phyloP scores from a whole-genome alignment of 2,888 invertebrate species.

The Platynereis dumerilii region DNA sequence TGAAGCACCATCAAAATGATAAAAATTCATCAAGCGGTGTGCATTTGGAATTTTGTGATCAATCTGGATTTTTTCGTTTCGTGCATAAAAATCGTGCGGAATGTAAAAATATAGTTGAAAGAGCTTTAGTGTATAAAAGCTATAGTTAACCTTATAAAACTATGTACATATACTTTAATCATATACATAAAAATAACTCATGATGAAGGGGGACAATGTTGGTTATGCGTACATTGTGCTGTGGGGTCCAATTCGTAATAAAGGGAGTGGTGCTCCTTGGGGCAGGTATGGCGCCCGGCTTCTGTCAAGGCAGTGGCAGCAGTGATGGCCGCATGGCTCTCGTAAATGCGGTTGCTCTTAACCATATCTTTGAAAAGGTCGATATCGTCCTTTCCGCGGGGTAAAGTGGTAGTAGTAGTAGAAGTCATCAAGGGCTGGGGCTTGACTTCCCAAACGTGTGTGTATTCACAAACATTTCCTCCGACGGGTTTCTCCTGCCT shows the following conservation, averaged over 20 bases:
- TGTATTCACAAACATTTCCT: conserved; percentile 25
- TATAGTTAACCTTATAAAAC: too few species aligned
- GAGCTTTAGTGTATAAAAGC: too few species aligned
- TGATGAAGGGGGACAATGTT: too few species aligned
- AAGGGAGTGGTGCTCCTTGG: background rate
- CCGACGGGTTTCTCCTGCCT: conserved; percentile 21
- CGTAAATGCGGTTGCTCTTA: conserved; percentile 17
- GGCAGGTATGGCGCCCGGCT: background rate
- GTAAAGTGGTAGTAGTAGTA: background rate
- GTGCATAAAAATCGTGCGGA: too few species aligned
- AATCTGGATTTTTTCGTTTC: too few species aligned
- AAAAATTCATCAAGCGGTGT: too few species aligned
- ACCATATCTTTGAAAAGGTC: conserved; percentile 17
- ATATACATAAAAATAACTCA: too few species aligned
- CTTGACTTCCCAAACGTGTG: conserved; percentile 24
- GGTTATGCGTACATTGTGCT: too few species aligned
- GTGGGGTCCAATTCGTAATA: conserved; percentile 21
- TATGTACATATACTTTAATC: too few species aligned
- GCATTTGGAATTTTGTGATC: too few species aligned
- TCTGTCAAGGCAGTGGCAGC: conserved; percentile 9
- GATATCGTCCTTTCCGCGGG: background rate
- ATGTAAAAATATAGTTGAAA: too few species aligned
- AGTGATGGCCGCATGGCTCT: conserved; percentile 14
- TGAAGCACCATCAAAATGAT: too few species aligned
- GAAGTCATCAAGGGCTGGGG: conserved; percentile 16